Base-by-base conservation (phyloP, 2,113 vertebrate species). In the Taxidea taxus region DNA sequence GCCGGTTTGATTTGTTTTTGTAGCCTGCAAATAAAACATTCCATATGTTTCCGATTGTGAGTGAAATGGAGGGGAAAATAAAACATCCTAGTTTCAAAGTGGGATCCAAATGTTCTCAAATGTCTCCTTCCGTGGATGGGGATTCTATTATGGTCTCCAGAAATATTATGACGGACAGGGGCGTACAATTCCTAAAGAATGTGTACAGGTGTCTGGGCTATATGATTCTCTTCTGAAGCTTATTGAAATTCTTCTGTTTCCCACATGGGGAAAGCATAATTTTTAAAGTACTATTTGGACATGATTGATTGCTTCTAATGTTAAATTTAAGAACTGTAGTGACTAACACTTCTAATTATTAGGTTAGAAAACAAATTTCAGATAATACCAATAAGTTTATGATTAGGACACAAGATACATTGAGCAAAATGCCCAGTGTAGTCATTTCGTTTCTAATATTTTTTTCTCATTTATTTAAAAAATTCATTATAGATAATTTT, bases 1-100 rank as follows among this genome's bases (percentile, higher is more conserved):
- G 42, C 70, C 12, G 62, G 15, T 34, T 66, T 98, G 95, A 96
- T 94, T 97, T 96, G 96, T 58, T 92, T 97, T 72, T 78, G 58
- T 75, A 85, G 11, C 56, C 93, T 70, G 74, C 68, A 94, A 96
- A 97, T 97, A 23, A 97, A 97, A 78, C 2, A 97, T 98, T 96
- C 42, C 89, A 96, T 96, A 96, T 98, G 97, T 96, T 97, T 97
- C 87, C 64, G 95, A 97, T 97, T 96, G 92, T 94, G 85, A 96
- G 72, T 97, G 95, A 96, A 97, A 97, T 98, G 97, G 88, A 98
- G 96, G 85, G 66, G 94, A 96, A 97, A 98, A 98, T 96, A 95
- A 95, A 94, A 87, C 95, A 97, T 97, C 93, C 93, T 82, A 87
- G 64, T 94, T 95, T 96, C 77, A 93, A 96, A 94, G 84, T 80